Base-by-base conservation (phyloP, 2,797 vertebrate genomes). In the Myotis daubentonii region DNA sequence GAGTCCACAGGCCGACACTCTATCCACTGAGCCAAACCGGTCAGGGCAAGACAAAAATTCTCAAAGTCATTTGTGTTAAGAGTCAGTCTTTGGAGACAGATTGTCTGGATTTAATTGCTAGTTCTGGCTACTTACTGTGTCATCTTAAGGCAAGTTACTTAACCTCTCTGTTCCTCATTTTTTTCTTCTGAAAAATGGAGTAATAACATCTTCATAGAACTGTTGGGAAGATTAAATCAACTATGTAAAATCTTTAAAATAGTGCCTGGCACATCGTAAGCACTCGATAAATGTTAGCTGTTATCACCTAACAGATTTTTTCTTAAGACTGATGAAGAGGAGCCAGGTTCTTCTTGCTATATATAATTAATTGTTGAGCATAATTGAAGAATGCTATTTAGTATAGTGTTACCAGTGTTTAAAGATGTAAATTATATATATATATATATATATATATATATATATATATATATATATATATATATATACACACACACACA, bases 251-350 rank as follows among this genome's bases (percentile, higher is more conserved):
- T 85, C 49, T 79, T 68, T 74, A 62, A 36, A 92, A 62, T 86
- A 92, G 79, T 93, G 78, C 94, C 87, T 96, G 76, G 72, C 76
- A 94, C 85, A 94, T 83, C 22, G 68, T 95, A 93, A 93, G 76
- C 82, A 90, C 66, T 96, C 78, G 87, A 66, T 93, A 94, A 86
- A 81, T 94, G 57, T 87, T 89, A 97, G 57, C 22, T 87, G 6
- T 95, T 83, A 60, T 30, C 36, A 86, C 36, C 22, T 87, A 78
- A 83, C 65, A 84, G 36, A n/a, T 51, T 93, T 83, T 71, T 22
- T 91, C 11, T 79, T 57, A 57, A 76, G 62, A 72, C 66, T 72
- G 25, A 88, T 60, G 33, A 93, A 86, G 65, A 79, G 30, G 91
- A 84, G 47, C 86, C 74, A 89, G n/a, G 65, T 91, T 95, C 41